Base-by-base conservation (phyloP, 1,140 invertebrate species). In the Drosophila arawakana region DNA sequence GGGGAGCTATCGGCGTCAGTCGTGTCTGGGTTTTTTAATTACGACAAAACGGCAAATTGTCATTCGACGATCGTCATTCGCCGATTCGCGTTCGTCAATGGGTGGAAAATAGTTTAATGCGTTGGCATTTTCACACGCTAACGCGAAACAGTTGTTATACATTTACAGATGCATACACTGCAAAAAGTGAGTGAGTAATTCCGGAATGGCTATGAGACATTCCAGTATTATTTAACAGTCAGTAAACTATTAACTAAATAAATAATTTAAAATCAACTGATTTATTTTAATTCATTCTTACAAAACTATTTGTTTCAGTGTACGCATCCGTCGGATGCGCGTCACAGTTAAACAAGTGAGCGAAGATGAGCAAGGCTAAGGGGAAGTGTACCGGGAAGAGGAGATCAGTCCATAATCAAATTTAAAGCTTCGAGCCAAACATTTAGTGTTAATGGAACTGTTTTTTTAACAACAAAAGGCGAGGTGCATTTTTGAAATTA, bases 41-140 rank as follows among this genome's bases (percentile, higher is more conserved):
- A 80, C 84, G 80, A 82, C 78, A 80, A 78, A 30, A 86, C 77
- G 61, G 76, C 81, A 76, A 76, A 76, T 76, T 66, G 80, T 52
- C 58, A 39, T 65, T 73, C 65, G 65, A n/a, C 39, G 67, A 70
- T 60, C 58, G 50, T n/a, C 41, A 43, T 11, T 43, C 41, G 41
- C 13, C 41, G 13, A n/a, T 43, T 13, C 70, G 70, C 78, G 82
- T 57, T 34, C 78, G 82, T 57, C 50, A 88, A 79, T 76, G 65
- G 52, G 57, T 52, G 77, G 72, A 58, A 74, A 88, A 86, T 88
- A 72, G 76, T 83, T 85, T 63, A 71, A 35, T 69, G 78, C 72
- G 66, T 52, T 83, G 83, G 73, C 84, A 88, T 88, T 88, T 88
- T 88, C 83, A 88, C 83, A 88, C 83, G 83, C 84, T 86, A 67